A percentile compares a stretch with the other conserved stretches of the same genome.
Conservation (phyloP, 2,797 vertebrate species). For the Nothura maculosa region DNA sequence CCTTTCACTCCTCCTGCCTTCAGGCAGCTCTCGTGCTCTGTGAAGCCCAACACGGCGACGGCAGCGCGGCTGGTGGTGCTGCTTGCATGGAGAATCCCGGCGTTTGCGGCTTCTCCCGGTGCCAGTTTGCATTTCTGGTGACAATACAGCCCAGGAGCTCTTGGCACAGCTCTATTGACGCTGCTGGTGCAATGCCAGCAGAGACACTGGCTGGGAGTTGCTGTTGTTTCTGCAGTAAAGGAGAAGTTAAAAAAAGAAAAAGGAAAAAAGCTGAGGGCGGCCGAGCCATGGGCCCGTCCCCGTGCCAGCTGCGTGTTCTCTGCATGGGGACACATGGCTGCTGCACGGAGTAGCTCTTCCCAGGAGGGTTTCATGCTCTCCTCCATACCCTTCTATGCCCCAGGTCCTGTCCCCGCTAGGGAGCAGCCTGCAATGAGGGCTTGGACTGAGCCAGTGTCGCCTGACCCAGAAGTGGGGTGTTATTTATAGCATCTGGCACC, state of each 20-base stretch:
- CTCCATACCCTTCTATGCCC: background rate
- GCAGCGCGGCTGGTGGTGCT: background rate
- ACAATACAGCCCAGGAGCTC: background rate
- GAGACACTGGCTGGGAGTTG: background rate
- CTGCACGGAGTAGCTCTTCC: background rate
- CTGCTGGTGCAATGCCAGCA: background rate
- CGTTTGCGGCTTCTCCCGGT: background rate
- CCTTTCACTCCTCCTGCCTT: background rate
- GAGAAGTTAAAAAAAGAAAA: background rate
- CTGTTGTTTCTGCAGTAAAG: background rate
- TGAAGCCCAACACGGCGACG: background rate
- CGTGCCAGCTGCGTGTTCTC: background rate
- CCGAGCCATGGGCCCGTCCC: background rate
- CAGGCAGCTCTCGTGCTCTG: background rate
- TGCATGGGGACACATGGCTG: background rate
- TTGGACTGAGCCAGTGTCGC: background rate
- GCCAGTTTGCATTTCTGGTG: background rate
- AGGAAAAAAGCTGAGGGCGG: fast-evolving
- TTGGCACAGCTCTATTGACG: background rate
- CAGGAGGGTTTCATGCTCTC: background rate
- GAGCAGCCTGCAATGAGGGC: background rate
- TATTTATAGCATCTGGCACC: background rate
- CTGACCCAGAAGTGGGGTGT: background rate
- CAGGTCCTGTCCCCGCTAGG: background rate
- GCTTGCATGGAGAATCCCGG: fast-evolving